Conservation (phyloP, 2,797 vertebrate genomes). For the Ptychadena robeensis region DNA sequence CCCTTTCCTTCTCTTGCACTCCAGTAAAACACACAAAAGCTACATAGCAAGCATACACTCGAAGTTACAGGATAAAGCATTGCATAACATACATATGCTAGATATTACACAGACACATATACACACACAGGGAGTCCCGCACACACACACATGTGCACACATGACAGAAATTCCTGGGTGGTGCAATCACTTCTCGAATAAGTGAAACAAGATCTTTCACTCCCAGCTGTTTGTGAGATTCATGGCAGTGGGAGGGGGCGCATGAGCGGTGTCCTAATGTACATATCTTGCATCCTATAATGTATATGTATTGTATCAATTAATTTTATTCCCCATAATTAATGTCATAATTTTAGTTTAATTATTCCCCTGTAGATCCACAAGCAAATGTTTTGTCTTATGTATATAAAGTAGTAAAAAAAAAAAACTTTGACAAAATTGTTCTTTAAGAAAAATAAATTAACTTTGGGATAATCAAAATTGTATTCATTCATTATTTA, state of each 20-base stretch:
- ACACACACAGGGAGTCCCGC: constrained; percentile 5
- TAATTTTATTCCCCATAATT: too few species aligned
- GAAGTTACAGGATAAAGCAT: neutral
- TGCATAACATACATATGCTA: constrained; percentile 40
- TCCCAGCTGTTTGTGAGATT: constrained; percentile 51
- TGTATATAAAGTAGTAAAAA: too few species aligned
- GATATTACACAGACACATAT: constrained; percentile 23
- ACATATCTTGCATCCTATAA: neutral
- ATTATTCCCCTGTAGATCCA: too few species aligned
- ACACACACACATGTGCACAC: constrained; percentile 50
- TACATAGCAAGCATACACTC: neutral
- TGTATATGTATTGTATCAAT: neutral
- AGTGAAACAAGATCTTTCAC: constrained; percentile 47
- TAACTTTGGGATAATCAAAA: too few species aligned
- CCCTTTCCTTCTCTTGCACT: neutral
- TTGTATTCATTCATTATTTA: too few species aligned
- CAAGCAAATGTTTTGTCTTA: too few species aligned
- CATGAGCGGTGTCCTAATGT: neutral
- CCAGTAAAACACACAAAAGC: too few species aligned
- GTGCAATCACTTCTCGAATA: constrained; percentile 55
- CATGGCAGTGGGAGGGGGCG: neutral
- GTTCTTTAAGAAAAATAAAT: too few species aligned
- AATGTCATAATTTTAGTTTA: too few species aligned
- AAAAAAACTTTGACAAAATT: too few species aligned
- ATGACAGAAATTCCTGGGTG: constrained; percentile 53